Evolutionary conservation across 2,113 vertebrate species (phyloP).

Genomic region (Uria aalge): DNA sequence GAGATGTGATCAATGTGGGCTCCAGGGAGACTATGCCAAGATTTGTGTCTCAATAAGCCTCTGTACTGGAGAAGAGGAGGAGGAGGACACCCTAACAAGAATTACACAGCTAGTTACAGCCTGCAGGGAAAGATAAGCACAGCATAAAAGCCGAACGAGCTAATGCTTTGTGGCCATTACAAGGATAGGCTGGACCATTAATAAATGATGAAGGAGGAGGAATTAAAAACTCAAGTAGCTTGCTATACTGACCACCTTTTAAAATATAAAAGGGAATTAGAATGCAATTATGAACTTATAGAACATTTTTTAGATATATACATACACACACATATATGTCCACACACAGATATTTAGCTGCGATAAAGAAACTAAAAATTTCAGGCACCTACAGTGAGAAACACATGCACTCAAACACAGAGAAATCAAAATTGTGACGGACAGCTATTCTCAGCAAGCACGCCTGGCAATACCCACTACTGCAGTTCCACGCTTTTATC

Average conservation of each 20-base stretch:
- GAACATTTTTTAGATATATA: neutral
- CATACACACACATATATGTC: neutral
- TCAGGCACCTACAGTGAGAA: neutral
- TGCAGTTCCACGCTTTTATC: neutral
- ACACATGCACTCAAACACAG: neutral
- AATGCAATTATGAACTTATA: conserved; percentile 15
- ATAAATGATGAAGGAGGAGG: conserved; percentile 39
- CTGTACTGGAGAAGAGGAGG: neutral
- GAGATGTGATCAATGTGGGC: neutral
- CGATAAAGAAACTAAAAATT: neutral
- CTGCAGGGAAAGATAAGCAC: conserved; percentile 37
- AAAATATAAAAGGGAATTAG: conserved; percentile 30
- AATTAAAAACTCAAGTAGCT: conserved; percentile 26
- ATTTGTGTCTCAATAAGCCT: neutral
- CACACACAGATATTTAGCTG: neutral
- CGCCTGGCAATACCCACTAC: neutral
- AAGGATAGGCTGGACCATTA: neutral
- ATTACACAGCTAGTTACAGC: neutral
- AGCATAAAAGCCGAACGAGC: neutral
- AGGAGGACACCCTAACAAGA: neutral
- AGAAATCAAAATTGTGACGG: neutral
- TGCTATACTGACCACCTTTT: conserved; percentile 27
- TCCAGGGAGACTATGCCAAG: neutral
- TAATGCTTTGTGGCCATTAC: conserved; percentile 20
- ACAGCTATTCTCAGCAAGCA: neutral